Percentiles rank a stretch among this genome's conserved stretches.
Conservation (phyloP, 2,113 vertebrate species). For the Larimichthys crocea region DNA sequence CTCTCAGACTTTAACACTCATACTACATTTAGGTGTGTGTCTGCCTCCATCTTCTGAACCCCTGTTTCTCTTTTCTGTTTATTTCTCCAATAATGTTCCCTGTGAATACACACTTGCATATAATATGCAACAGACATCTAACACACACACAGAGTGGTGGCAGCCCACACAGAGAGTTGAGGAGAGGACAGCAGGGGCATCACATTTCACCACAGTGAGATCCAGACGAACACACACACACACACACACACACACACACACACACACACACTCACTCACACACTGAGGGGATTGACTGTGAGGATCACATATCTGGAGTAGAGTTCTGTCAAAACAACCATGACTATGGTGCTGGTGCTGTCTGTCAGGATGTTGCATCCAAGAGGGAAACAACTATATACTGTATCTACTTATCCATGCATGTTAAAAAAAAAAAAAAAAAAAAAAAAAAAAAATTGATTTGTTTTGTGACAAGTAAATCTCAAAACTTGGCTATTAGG, state of each 20-base stretch:
- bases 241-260: slow-evolving; percentile 31
- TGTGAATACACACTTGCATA: neutral
- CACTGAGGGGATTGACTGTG: slow-evolving; percentile 46
- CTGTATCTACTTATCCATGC: neutral
- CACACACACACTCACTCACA: slow-evolving; percentile 48
- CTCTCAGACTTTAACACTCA: neutral
- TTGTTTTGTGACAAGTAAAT: too few species aligned
- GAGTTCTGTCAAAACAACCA: slow-evolving; percentile 65
- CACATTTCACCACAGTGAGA: slow-evolving; percentile 65
- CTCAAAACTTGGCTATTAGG: too few species aligned
- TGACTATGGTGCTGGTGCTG: slow-evolving; percentile 37
- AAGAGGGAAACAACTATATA: neutral
- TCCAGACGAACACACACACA: slow-evolving; percentile 45
- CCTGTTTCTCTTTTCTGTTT: neutral
- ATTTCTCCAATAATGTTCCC: neutral
- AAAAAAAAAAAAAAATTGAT: too few species aligned
- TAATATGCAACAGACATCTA: slow-evolving; percentile 21
- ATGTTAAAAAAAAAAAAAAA: too few species aligned
- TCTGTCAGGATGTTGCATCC: slow-evolving; percentile 27
- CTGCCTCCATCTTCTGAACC: neutral
- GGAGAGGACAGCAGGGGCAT: slow-evolving; percentile 61
- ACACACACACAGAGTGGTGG: slow-evolving; percentile 20
- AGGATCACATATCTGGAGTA: slow-evolving; percentile 66
- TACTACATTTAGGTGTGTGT: neutral
- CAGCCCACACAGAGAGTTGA: slow-evolving; percentile 46